Evolutionary conservation across 1,140 invertebrate species (phyloP).

Genomic region (Drosophila funebris): DNA sequence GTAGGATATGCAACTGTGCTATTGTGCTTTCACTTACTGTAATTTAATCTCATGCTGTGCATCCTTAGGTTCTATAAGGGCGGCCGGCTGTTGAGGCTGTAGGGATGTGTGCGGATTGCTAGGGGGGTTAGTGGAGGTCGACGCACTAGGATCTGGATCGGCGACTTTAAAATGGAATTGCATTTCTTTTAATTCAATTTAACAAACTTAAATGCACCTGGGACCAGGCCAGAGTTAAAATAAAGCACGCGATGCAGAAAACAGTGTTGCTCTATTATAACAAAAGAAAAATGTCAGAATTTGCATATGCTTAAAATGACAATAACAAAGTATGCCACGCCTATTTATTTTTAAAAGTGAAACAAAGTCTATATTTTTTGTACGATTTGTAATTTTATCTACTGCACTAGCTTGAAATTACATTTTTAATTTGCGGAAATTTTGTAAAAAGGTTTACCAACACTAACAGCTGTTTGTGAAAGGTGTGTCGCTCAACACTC

Average conservation of each 20-base stretch:
- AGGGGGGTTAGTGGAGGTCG: conserved; percentile 18
- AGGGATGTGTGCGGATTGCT: conserved; percentile 67
- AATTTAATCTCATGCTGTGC: conserved; percentile 79
- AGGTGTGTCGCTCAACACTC: conserved; percentile 27
- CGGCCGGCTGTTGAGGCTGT: conserved; percentile 65
- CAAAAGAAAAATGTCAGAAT: conserved; percentile 8
- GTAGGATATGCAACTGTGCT: background rate
- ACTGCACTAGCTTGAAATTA: conserved; percentile 24
- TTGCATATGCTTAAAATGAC: background rate
- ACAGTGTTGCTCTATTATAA: conserved; percentile 17
- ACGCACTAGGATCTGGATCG: conserved; percentile 46
- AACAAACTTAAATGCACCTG: conserved; percentile 3
- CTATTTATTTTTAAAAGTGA: conserved; percentile 10
- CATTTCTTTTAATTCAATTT: conserved; percentile 44
- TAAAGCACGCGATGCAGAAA: conserved; percentile 12
- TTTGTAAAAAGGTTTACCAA: conserved; percentile 22
- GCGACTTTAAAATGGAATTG: conserved; percentile 66
- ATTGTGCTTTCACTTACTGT: conserved; percentile 78
- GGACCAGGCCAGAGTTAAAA: background rate
- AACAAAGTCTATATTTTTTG: conserved; percentile 22
- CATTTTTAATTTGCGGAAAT: conserved; percentile 21
- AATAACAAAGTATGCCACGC: conserved; percentile 19
- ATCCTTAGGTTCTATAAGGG: conserved; percentile 72
- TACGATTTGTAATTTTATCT: conserved; percentile 30
- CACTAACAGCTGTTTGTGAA: conserved; percentile 28